phyloP scores from a whole-genome alignment of 1,140 invertebrate species.

The Pseudomyrmex dendroicus region DNA sequence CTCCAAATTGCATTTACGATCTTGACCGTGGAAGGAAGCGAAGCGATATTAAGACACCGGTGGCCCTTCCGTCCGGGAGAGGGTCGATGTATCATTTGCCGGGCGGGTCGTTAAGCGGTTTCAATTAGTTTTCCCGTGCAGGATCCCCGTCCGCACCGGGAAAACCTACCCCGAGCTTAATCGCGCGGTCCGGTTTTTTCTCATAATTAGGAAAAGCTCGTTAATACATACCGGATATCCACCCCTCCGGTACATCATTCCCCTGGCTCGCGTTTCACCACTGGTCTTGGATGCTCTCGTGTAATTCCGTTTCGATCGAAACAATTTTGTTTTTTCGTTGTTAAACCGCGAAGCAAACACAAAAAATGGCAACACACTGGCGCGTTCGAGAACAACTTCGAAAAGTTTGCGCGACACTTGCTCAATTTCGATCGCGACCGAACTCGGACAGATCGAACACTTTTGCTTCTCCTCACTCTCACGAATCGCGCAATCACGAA shows the following conservation, averaged over 20 bases:
- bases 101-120: constrained; percentile 84
- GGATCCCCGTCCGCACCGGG: constrained; percentile 68
- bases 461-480: background rate
- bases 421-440: constrained; percentile 1
- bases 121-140: constrained; percentile 84
- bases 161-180: constrained; percentile 75
- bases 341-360: no score
- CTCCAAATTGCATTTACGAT: constrained; percentile 67
- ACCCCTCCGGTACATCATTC: constrained; percentile 46
- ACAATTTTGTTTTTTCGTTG: no score
- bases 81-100: constrained; percentile 85
- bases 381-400: no score
- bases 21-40: constrained; percentile 74
- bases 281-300: no score
- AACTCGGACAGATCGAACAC: constrained; percentile 5
- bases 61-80: constrained; percentile 72
- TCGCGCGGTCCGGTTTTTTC: constrained; percentile 81
- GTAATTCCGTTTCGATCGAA: no score
- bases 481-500: constrained; percentile 1
- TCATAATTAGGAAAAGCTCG: constrained; percentile 84
- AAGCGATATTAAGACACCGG: constrained; percentile 83
- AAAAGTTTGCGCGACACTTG: no score
- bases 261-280: background rate
- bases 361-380: no score
- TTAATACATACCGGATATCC: constrained; percentile 81